Evolutionary conservation across 2,888 invertebrate species (phyloP), one percentile per base, ranked within the genome.

Genomic region (Drosophila anomalata): DNA sequence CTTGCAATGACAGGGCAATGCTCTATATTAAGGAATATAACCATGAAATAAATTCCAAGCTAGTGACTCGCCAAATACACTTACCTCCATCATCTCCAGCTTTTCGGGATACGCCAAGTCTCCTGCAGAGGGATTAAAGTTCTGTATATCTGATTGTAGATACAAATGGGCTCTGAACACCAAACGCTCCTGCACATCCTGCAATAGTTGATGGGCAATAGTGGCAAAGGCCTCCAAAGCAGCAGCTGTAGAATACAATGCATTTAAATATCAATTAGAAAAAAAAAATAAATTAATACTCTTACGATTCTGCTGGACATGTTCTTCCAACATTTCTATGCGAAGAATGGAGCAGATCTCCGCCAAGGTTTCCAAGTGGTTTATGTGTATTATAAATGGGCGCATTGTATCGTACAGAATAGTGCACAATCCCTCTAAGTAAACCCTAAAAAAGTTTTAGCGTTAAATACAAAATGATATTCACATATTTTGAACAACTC

Each of bases 41-140:
- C 4, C 17, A 17, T 5, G 22, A 1, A 26, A 1, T 3, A 1
- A n/a, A 22, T 46, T 31, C 4, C 29, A 2, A 7, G 5, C 2
- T 7, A 2, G 2, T 6, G 3, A 4, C 6, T 0, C 6, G 36
- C 14, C 2, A 0, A 39, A 11, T 6, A 17, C 6, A 3, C 39
- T 33, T 77, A 94, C 97, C 94, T 98, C 97, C 98, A 99, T 99
- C 97, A 99, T 98, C 91, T 97, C 95, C 71, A 99, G 93, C 91
- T 99, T 99, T 84, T 98, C 97, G 0, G 99, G 99, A 93, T 99
- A 99, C 0, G 99, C 98, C 70, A 99, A 93, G 93, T 99, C 99
- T 0, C 99, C 99, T 4, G 96, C 94, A 11, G 98, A 98, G 0
- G 99, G 97, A 72, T 96, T 94, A 90, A 97, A 97, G 78, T 95